phyloP scores from a whole-genome alignment of 1,140 invertebrate species.

The Pectinophora gossypiella region DNA sequence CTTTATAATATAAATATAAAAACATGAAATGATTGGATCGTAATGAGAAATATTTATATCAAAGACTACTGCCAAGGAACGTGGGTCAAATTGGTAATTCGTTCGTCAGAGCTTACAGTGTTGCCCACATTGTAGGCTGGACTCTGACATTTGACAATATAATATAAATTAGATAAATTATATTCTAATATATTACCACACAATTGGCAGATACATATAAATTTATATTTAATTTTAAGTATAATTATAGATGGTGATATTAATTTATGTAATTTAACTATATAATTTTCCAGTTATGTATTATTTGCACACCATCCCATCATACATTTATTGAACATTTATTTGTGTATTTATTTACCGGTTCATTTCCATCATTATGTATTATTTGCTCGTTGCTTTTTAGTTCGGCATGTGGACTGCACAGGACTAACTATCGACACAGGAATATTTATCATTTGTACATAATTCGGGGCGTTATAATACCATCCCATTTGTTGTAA shows the following conservation, averaged over 20 bases:
- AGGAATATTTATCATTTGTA: background rate
- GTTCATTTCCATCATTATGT: slow-evolving; percentile 29
- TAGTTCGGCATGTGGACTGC: slow-evolving; percentile 30
- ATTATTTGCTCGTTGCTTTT: slow-evolving; percentile 48
- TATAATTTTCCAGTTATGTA: slow-evolving; percentile 38
- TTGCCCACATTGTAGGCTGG: too few species aligned
- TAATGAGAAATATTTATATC: too few species aligned
- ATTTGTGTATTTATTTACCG: slow-evolving; percentile 21
- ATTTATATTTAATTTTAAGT: slow-evolving; percentile 28
- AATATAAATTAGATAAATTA: too few species aligned
- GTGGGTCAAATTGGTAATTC: too few species aligned
- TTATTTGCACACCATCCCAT: slow-evolving; percentile 59
- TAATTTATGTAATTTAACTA: slow-evolving; percentile 23
- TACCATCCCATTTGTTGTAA: background rate
- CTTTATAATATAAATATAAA: too few species aligned
- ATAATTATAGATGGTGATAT: slow-evolving; percentile 17
- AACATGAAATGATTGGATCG: too few species aligned
- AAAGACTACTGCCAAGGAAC: too few species aligned
- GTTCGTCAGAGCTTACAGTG: too few species aligned
- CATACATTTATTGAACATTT: too few species aligned
- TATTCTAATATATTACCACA: too few species aligned
- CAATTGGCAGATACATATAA: slow-evolving; percentile 10
- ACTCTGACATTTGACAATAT: too few species aligned
- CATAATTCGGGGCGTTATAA: background rate
- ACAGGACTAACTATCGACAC: background rate